These are phyloP conservation scores for Pemphredon lugubris DNA, from an alignment of 2,888 invertebrate genomes.

Conservation along the genomic window DNA sequence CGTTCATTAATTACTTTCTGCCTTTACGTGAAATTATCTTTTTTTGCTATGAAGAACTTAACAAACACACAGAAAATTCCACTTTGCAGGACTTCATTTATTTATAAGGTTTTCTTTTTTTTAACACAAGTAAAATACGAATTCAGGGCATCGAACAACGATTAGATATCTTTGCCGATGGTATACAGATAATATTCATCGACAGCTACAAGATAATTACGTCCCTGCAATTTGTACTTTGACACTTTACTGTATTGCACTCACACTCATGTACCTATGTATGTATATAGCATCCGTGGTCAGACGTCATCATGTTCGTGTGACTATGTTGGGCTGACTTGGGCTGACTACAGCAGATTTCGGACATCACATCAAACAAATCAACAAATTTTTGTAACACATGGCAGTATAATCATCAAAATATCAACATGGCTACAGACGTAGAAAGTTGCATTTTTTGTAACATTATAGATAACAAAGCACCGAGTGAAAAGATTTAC, in stretches of 20 bases:
- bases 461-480: constrained; percentile 86
- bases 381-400: constrained; percentile 8
- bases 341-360: too few species aligned
- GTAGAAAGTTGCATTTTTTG: constrained; percentile 87
- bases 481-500: constrained; percentile 84
- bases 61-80: background rate
- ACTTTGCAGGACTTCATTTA: background rate
- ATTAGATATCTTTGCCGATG: too few species aligned
- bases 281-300: too few species aligned
- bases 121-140: background rate
- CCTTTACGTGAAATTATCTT: background rate
- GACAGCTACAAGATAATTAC: too few species aligned
- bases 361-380: too few species aligned
- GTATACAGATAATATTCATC: too few species aligned
- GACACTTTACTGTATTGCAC: too few species aligned
- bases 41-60: background rate
- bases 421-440: constrained; percentile 39
- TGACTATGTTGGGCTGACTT: too few species aligned
- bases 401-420: background rate
- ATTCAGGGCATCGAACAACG: background rate
- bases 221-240: too few species aligned
- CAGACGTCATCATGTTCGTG: too few species aligned
- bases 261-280: too few species aligned
- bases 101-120: background rate
- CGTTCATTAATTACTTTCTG: too few species aligned